phyloP scores from a whole-genome alignment of 2,113 vertebrate genomes.

The Numida meleagris region DNA sequence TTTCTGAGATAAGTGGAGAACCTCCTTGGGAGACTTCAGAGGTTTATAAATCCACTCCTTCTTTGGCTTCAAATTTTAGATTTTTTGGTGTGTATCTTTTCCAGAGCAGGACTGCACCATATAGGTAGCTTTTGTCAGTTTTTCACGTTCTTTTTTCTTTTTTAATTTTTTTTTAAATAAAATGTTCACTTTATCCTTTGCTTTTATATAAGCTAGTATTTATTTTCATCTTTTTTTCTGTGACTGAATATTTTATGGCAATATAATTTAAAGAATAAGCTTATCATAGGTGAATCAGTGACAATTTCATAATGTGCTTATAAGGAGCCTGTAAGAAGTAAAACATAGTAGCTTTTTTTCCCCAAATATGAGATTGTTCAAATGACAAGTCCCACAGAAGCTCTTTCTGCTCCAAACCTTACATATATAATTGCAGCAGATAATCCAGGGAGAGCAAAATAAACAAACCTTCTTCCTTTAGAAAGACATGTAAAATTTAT shows the following conservation, averaged over 20 bases:
- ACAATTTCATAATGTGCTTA: neutral
- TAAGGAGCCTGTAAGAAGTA: neutral
- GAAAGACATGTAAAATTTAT: neutral
- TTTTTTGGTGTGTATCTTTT: neutral
- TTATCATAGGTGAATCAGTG: neutral
- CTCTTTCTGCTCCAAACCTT: neutral
- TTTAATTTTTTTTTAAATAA: neutral
- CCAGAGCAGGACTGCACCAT: neutral
- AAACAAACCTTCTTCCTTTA: neutral
- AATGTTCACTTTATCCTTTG: neutral
- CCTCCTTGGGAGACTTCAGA: neutral
- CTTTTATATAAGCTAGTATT: neutral
- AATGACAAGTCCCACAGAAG: neutral
- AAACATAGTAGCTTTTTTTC: neutral
- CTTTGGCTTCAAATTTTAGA: neutral
- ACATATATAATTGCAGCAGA: rapidly evolving
- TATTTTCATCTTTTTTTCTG: neutral
- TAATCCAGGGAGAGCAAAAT: neutral
- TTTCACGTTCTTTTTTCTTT: neutral
- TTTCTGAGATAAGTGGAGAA: neutral
- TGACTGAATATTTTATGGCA: neutral
- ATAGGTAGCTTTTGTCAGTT: neutral
- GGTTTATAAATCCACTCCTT: neutral
- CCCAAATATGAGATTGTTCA: neutral
- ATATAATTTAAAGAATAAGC: neutral